These are phyloP conservation scores for Stegastes partitus DNA, from an alignment of 2,113 vertebrate genomes.

Conservation along the genomic window DNA sequence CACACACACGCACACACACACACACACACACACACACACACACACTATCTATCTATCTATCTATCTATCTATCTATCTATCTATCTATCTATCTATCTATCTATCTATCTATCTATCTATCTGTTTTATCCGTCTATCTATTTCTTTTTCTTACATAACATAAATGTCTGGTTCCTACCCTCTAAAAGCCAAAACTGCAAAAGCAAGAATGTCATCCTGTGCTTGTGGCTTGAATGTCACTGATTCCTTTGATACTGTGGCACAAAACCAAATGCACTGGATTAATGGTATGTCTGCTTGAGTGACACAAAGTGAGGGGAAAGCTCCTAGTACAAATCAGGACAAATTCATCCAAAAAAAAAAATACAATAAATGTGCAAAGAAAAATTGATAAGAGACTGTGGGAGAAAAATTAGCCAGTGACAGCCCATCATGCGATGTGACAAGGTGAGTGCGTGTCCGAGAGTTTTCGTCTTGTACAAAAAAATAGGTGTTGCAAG, in stretches of 20 bases:
- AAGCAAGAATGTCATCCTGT: neutral
- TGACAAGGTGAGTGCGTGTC: neutral
- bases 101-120: slow-evolving; percentile 24
- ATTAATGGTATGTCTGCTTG: neutral
- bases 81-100: slow-evolving; percentile 28
- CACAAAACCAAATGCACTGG: slow-evolving; percentile 3
- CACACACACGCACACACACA: neutral
- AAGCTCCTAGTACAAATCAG: neutral
- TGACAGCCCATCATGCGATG: neutral
- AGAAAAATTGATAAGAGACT: neutral
- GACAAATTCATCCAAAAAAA: neutral
- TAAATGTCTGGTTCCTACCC: neutral
- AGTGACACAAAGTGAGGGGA: neutral
- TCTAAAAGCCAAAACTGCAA: slow-evolving; percentile 12
- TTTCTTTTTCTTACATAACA: slow-evolving; percentile 9
- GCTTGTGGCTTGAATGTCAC: slow-evolving; percentile 19
- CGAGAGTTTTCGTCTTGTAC: no score
- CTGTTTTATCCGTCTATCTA: slow-evolving; percentile 22
- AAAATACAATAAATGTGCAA: neutral
- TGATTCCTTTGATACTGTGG: slow-evolving; percentile 29
- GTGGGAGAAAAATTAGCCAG: neutral
- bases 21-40: slow-evolving; percentile 11
- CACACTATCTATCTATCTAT: slow-evolving; percentile 13
- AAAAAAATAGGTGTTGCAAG: no score
- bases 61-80: slow-evolving; percentile 18